These are phyloP conservation scores for Bolinopsis microptera DNA, from an alignment of 37 sponge, comb jelly and placozoan species.

Conservation along the genomic window DNA sequence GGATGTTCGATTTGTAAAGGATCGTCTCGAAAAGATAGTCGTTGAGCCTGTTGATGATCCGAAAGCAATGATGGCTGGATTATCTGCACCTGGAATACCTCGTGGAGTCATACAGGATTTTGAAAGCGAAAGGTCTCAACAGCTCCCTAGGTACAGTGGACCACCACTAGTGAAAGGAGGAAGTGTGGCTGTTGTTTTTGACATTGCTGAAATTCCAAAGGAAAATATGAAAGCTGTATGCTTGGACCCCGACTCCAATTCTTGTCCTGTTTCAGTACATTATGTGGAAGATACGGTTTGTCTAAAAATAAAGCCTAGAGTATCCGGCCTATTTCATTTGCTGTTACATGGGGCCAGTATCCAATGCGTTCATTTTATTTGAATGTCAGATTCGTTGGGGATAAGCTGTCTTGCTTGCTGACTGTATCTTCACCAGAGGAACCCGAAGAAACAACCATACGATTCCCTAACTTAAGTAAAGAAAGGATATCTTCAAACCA, in stretches of 20 bases:
- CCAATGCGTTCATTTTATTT: too few species aligned
- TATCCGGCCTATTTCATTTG: too few species aligned
- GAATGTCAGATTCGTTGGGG: too few species aligned
- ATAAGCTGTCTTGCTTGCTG: too few species aligned
- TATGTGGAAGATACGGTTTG: too few species aligned
- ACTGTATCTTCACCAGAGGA: too few species aligned
- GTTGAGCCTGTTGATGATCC: background rate
- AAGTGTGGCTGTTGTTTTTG: background rate
- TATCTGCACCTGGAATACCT: background rate
- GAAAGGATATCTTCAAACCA: slow-evolving; percentile 7
- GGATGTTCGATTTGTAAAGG: background rate
- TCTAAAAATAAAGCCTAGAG: too few species aligned
- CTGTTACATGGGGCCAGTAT: too few species aligned
- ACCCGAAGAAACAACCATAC: background rate
- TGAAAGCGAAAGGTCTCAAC: too few species aligned
- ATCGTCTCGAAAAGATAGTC: background rate
- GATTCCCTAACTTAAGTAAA: slow-evolving; percentile 12
- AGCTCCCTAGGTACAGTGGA: background rate
- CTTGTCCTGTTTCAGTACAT: too few species aligned
- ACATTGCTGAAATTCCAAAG: background rate
- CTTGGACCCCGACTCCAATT: slow-evolving; percentile 20
- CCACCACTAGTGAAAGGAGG: background rate
- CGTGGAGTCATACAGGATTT: background rate
- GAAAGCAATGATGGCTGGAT: background rate
- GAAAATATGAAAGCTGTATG: background rate